phyloP scores from a whole-genome alignment of 2,113 vertebrate species.

The Sceloporus undulatus region DNA sequence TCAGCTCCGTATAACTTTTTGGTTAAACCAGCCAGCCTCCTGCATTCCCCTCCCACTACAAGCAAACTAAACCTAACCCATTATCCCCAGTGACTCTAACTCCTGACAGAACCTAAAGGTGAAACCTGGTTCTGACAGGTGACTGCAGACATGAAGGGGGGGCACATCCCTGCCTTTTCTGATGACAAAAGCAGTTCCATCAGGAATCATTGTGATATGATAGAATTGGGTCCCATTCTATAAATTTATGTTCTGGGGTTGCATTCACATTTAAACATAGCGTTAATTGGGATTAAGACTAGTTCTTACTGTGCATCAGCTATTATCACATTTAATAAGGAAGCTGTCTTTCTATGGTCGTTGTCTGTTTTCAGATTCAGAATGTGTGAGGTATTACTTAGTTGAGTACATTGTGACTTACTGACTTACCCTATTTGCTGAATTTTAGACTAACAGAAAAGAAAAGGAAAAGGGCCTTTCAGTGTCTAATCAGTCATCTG shows the following conservation, averaged over 20 bases:
- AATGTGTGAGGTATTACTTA: conserved; percentile 27
- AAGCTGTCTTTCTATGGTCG: not conserved
- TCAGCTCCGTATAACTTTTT: not conserved
- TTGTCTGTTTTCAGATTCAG: conserved; percentile 16
- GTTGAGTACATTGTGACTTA: conserved; percentile 9
- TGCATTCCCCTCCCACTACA: too few relatives aligned
- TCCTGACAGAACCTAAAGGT: too few relatives aligned
- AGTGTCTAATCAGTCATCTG: conserved; percentile 82
- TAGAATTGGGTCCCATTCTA: too few relatives aligned
- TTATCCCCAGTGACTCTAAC: too few relatives aligned
- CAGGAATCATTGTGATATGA: too few relatives aligned
- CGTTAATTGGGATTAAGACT: not conserved
- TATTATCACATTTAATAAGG: not conserved
- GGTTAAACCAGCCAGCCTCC: not conserved
- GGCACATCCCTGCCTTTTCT: too few relatives aligned
- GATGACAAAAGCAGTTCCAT: too few relatives aligned
- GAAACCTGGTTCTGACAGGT: too few relatives aligned
- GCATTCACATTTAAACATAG: not conserved
- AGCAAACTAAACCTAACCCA: too few relatives aligned
- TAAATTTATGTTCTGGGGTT: not conserved
- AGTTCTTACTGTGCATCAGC: not conserved
- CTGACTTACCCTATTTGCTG: conserved; percentile 63
- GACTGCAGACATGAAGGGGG: too few relatives aligned
- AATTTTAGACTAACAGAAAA: conserved; percentile 80
- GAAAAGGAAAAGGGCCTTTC: conserved; percentile 83